These are phyloP conservation scores for Phainopepla nitens DNA, from an alignment of 2,113 vertebrate species.

Conservation along the genomic window DNA sequence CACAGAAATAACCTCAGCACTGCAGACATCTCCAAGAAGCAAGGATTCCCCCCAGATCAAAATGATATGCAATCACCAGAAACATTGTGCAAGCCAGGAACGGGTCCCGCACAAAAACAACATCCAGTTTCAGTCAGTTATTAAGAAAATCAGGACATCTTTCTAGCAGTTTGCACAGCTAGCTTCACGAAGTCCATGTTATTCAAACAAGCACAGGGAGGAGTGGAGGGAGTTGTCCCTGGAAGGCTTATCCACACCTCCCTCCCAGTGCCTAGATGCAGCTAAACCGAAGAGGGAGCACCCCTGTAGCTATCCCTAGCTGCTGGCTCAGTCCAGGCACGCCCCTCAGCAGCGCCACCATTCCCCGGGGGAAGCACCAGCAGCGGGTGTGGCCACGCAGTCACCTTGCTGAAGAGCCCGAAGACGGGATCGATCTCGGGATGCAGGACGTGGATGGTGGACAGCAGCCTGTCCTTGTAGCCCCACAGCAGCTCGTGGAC, in stretches of 20 bases:
- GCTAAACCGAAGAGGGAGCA: background rate
- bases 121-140: background rate
- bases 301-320: background rate
- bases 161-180: background rate
- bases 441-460: slow-evolving; percentile 27
- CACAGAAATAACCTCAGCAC: background rate
- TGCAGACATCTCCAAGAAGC: background rate
- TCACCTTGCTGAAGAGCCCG: slow-evolving; percentile 90
- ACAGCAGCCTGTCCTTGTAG: slow-evolving; percentile 84
- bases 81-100: background rate
- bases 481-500: slow-evolving; percentile 90
- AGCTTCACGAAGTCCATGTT: accelerated
- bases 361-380: background rate
- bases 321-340: background rate
- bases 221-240: accelerated
- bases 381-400: background rate
- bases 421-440: slow-evolving; percentile 74
- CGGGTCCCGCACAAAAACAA: background rate
- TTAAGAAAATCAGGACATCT: background rate
- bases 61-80: background rate
- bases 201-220: background rate
- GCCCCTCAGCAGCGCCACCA: background rate
- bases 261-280: background rate
- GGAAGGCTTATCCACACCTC: background rate
- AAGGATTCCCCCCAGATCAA: background rate